Conservation (phyloP, 1,140 invertebrate species). For the Scylla paramamosain region DNA sequence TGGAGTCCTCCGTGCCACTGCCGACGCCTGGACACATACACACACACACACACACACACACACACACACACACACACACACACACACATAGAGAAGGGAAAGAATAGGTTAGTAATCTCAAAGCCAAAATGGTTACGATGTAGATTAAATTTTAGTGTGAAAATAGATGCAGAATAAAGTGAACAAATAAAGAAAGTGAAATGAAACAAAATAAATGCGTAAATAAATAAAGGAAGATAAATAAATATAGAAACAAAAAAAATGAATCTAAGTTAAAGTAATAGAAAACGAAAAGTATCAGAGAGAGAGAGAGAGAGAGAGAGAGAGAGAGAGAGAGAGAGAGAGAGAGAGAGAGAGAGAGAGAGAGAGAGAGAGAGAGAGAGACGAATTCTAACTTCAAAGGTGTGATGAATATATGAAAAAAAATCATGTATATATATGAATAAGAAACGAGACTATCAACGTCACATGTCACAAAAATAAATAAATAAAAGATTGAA, state of each 20-base stretch:
- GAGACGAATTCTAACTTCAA: background rate
- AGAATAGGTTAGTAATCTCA: too few species aligned
- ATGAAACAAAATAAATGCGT: too few species aligned
- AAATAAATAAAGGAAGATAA: background rate
- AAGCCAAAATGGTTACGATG: background rate
- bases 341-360: background rate
- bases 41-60: too few species aligned
- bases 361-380: background rate
- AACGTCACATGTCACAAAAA: too few species aligned
- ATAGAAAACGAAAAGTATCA: background rate
- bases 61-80: too few species aligned
- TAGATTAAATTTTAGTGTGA: too few species aligned
- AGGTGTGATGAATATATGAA: background rate
- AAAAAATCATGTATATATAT: background rate
- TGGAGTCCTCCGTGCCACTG: conserved; percentile 19
- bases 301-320: conserved; percentile 30
- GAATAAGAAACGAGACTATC: too few species aligned
- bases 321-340: conserved; percentile 30
- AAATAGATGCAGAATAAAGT: too few species aligned
- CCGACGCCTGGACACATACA: background rate
- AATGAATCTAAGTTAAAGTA: too few species aligned
- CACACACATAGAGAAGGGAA: background rate
- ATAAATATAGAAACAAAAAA: background rate
- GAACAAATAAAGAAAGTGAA: background rate
- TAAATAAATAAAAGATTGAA: background rate